Percentiles rank a stretch among this genome's conserved stretches.
Evolutionary conservation across 2,888 invertebrate species (phyloP).

Genomic region (Orthonychiurus folsomi): DNA sequence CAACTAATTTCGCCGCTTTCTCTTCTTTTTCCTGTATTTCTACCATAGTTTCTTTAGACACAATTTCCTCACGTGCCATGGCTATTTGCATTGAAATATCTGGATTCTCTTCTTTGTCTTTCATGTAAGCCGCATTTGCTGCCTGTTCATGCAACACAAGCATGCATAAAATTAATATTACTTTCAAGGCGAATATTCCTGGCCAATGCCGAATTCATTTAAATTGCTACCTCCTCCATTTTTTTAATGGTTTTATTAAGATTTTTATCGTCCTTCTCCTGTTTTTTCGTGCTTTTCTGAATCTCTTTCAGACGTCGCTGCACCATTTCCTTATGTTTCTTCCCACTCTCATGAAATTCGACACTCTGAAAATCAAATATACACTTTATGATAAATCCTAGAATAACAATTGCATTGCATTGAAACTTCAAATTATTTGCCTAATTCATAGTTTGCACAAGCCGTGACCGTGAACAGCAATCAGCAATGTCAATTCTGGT

Average conservation of each 20-base stretch:
- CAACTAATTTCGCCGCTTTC: background rate
- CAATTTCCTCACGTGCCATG: background rate
- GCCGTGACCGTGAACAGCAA: background rate
- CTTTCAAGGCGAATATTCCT: background rate
- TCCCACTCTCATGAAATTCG: constrained; percentile 88
- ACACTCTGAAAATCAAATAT: constrained; percentile 58
- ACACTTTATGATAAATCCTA: constrained; percentile 14
- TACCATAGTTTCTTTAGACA: constrained; percentile 5
- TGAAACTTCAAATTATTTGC: background rate
- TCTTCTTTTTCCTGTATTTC: constrained; percentile 1
- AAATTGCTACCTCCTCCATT: constrained; percentile 63
- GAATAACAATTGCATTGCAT: constrained; percentile 12
- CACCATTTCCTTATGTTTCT: constrained; percentile 84
- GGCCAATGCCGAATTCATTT: background rate
- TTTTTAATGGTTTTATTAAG: constrained; percentile 66
- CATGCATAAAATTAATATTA: constrained; percentile 5
- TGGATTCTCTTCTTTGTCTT: constrained; percentile 65
- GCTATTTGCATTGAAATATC: constrained; percentile 46
- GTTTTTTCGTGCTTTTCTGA: constrained; percentile 70
- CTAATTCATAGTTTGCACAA: background rate
- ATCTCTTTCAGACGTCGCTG: constrained; percentile 74
- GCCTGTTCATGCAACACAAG: constrained; percentile 43
- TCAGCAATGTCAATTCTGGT: background rate
- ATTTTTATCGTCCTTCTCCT: constrained; percentile 66
- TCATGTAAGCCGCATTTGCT: constrained; percentile 67